Base-by-base conservation (phyloP, 2,888 invertebrate genomes). In the Drosophila melanosoma region DNA sequence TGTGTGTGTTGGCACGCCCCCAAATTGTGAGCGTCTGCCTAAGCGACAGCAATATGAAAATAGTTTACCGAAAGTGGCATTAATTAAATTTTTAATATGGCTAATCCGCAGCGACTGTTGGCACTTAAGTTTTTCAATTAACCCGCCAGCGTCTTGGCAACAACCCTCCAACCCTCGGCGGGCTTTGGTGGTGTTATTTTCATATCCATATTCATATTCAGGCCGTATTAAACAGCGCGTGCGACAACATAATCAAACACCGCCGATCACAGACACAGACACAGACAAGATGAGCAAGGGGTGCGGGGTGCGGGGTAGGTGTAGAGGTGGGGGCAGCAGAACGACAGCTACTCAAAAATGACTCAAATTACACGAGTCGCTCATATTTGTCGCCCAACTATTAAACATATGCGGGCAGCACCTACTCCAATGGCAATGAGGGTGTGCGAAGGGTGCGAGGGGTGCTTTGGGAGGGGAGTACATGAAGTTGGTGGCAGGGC, bases 171-270 rank as follows among this genome's bases (percentile, higher is more conserved):
- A 71, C 72, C 72, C 75, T 48, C 62, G 32, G 7, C 5, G 15
- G 8, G 32, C 26, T 40, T 48, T 11, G 36, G 38, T 51, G 52
- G 33, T 20, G 42, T 15, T 48, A 53, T 53, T 20, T 35, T 17
- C 11, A 26, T 54, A 17, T 49, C 73, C 83, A 84, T 77, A 82
- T 82, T 89, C 86, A 87, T 86, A 89, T 89, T 89, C 89, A 89
- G 75, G 82, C 15, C 48, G 87, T 85, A 85, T 90, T 90, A 90
- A 91, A 91, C 85, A 91, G 87, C 82, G 91, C 91, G 91, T 91
- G 91, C 91, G 91, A 90, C 91, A 91, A 91, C 91, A 91, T 91
- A 91, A 91, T 91, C 91, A 91, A 91, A 88, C 85, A 83, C 81
- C 76, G 69, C 78, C 68, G 66, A 73, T 70, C 74, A 58, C 58